phyloP scores from a whole-genome alignment of 2,888 invertebrate genomes.

The Rotaria macrura region DNA sequence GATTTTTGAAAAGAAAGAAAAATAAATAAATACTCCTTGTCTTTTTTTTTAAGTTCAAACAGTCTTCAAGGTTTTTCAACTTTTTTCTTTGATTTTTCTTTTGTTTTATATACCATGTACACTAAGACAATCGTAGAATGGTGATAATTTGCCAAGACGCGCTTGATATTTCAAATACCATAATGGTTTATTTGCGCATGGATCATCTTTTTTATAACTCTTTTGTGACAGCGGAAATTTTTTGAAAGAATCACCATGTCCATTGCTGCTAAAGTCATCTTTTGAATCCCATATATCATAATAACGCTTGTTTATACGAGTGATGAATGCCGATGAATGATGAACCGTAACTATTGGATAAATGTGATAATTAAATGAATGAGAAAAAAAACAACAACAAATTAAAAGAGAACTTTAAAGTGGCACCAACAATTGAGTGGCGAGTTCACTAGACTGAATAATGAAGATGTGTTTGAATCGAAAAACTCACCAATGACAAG shows the following conservation, averaged over 20 bases:
- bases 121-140: neutral
- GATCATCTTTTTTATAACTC: neutral
- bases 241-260: neutral
- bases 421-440: too few relatives aligned
- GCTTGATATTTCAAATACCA: slow-evolving; percentile 12
- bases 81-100: too few relatives aligned
- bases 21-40: neutral
- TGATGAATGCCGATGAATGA: neutral
- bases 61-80: too few relatives aligned
- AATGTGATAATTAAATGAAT: neutral
- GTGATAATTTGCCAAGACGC: neutral
- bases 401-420: neutral
- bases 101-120: neutral
- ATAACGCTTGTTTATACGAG: neutral
- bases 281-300: neutral
- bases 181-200: neutral
- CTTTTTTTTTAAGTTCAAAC: too few relatives aligned
- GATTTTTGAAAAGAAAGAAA: neutral
- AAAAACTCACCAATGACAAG: neutral
- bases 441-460: neutral
- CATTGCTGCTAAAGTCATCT: neutral
- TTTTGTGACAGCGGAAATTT: neutral
- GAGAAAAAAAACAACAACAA: neutral
- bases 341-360: neutral
- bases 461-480: neutral